Conservation (phyloP, 2,797 vertebrate species). For the Falco concolor region DNA sequence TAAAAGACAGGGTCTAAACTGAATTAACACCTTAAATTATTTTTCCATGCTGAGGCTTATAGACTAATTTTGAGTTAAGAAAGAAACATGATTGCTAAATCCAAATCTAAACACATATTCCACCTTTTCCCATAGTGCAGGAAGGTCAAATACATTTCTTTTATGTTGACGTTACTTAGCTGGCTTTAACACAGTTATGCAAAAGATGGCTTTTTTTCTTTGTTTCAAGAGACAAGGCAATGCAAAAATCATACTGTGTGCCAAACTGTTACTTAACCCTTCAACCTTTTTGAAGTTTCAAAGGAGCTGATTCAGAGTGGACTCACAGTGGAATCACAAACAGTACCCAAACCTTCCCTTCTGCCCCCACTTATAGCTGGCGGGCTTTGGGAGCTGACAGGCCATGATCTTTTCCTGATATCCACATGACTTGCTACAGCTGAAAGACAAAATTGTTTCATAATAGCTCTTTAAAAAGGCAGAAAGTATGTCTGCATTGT, state of each 20-base stretch:
- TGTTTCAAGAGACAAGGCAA: not conserved
- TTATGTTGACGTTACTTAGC: not conserved
- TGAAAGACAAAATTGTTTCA: conserved; percentile 63
- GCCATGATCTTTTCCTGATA: not conserved
- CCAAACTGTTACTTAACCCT: not conserved
- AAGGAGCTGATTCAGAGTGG: not conserved
- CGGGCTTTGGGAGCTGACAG: not conserved
- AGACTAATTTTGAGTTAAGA: not conserved
- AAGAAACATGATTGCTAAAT: not conserved
- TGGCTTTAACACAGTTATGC: not conserved
- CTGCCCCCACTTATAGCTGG: not conserved
- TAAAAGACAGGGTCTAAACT: not conserved
- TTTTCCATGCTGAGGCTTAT: not conserved
- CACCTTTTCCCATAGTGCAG: not conserved
- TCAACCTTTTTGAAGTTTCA: not conserved
- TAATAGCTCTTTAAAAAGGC: conserved; percentile 5
- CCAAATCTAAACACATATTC: not conserved
- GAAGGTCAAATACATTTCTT: not conserved
- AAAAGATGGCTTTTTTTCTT: not conserved
- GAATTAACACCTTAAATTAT: not conserved
- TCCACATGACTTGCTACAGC: conserved; percentile 39
- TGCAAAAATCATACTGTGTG: not conserved
- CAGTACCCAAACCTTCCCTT: not conserved
- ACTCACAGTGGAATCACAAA: not conserved
- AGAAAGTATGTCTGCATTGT: conserved; percentile 4